Base-by-base conservation (phyloP, 2,113 vertebrate species). In the Podilymbus podiceps region DNA sequence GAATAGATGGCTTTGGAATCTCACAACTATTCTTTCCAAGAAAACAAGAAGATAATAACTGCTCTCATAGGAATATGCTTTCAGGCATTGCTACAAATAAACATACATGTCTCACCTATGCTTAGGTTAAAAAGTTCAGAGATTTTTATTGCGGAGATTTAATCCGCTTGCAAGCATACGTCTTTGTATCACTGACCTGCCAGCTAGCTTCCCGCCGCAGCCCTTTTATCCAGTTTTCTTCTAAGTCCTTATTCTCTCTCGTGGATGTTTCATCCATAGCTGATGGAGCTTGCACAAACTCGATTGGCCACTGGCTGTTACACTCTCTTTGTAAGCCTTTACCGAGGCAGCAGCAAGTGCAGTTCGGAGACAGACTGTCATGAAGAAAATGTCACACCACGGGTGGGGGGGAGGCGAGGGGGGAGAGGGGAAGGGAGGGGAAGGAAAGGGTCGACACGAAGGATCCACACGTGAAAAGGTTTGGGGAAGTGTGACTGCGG, bases 381-480 rank as follows among this genome's bases (percentile, higher is more conserved):
- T 98, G 97, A 98, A 98, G 97, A 95, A 98, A 98, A 98, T 98
- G 98, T 98, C 98, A 98, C 98, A 98, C 97, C 97, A 98, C 87
- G 97, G 95, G 95, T 95, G 86, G 97, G 97, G 97, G 81, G 67
- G 38, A 73, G 71, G 38, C 28, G 16, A 42, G 40, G 24, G 42
- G 84, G 59, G 66, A 86, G 73, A 89, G 66, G 60, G 66, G 76
- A 90, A 68, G 74, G 77, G 78, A 89, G 95, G 89, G 90, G 79
- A 82, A 68, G 27, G 82, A 77, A 88, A 98, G 98, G 96, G 97
- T 95, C 88, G 92, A 97, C 98, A 98, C 83, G 92, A 98, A 97
- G 94, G 97, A 97, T 96, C 98, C 97, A 96, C 97, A 96, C 9
- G 56, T 96, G 97, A 95, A 96, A 92, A 83, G 79, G 92, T 89